Evolutionary conservation across 2,113 vertebrate genomes (phyloP).

Genomic region (Zosterops pallidus): DNA sequence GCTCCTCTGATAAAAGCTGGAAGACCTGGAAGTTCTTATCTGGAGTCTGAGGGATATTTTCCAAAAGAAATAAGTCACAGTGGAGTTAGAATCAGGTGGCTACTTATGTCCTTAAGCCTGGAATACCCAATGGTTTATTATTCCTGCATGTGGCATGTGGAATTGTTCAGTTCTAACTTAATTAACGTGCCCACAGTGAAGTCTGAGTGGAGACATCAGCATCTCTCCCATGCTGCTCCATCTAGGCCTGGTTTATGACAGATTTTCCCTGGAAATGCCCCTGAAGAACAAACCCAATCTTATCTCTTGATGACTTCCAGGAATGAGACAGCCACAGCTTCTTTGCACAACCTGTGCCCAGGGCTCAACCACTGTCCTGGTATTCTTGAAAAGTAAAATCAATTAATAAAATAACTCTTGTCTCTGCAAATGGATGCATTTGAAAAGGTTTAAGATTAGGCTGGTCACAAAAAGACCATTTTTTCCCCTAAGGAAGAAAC

Average conservation of each 20-base stretch:
- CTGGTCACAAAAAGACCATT: not conserved
- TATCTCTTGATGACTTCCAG: not conserved
- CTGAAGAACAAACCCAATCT: not conserved
- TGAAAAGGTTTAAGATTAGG: not conserved
- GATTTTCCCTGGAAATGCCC: not conserved
- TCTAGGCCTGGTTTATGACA: not conserved
- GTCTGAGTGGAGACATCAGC: not conserved
- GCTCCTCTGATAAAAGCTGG: not conserved
- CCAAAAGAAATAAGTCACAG: not conserved
- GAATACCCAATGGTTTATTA: not conserved
- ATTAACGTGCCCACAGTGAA: not conserved
- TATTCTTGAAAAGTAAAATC: not conserved
- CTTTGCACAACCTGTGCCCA: not conserved
- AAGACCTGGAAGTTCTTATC: not conserved
- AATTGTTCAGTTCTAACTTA: not conserved
- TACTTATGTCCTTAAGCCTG: not conserved
- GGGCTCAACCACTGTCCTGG: not conserved
- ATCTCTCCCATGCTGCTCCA: not conserved
- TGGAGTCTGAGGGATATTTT: not conserved
- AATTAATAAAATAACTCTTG: too few relatives aligned
- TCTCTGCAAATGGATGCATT: rapidly evolving
- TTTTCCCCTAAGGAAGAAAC: not conserved
- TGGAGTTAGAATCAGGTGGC: not conserved
- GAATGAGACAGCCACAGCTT: not conserved
- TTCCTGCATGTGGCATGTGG: not conserved